Conservation (phyloP, 2,888 invertebrate genomes). For the Agrenia bidenticulata region DNA sequence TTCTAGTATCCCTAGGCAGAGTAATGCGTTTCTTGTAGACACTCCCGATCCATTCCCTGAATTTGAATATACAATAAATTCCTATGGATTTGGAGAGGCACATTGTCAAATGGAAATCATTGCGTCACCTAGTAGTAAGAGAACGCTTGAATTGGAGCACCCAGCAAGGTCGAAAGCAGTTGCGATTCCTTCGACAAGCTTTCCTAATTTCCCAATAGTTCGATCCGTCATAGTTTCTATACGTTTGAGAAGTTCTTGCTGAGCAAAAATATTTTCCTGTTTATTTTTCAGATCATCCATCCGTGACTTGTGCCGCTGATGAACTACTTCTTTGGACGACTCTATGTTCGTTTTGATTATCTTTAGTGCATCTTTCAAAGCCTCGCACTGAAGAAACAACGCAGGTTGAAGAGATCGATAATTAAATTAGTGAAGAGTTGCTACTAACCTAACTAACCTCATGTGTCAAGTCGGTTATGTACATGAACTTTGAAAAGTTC, state of each 20-base stretch:
- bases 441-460: too few relatives aligned
- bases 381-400: too few relatives aligned
- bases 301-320: too few relatives aligned
- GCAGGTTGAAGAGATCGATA: too few relatives aligned
- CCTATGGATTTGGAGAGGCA: neutral
- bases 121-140: constrained; percentile 64
- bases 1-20: constrained; percentile 22
- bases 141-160: constrained; percentile 71
- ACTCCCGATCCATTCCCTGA: constrained; percentile 18
- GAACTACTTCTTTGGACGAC: too few relatives aligned
- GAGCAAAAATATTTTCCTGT: too few relatives aligned
- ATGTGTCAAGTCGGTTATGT: constrained; percentile 83
- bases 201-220: constrained; percentile 57
- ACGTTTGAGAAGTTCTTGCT: neutral
- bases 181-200: constrained; percentile 60
- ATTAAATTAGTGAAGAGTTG: too few relatives aligned
- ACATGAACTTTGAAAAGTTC: constrained; percentile 88
- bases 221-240: constrained; percentile 48
- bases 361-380: too few relatives aligned
- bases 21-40: constrained; percentile 6
- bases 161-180: constrained; percentile 64
- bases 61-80: neutral
- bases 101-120: too few relatives aligned
- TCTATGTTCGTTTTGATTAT: too few relatives aligned
- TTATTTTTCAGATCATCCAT: too few relatives aligned